Base-by-base conservation (phyloP, 2,888 invertebrate species). In the Drosophila acutilabella region DNA sequence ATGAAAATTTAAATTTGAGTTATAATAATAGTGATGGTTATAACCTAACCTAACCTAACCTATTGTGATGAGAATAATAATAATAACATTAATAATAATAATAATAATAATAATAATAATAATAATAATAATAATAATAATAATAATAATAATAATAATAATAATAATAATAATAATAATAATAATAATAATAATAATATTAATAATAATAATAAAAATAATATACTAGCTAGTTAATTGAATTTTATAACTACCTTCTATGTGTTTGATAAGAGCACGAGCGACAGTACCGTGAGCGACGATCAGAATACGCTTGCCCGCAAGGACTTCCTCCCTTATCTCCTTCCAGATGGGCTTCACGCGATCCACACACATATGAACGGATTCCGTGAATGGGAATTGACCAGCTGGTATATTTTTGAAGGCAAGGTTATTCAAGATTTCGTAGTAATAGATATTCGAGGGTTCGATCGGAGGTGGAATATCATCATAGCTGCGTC, bases 241-340 rank as follows among this genome's bases (percentile, higher is more conserved):
- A 23, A 23, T 23, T 23, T 23, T 1, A 23, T 8, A 30, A 8
- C 8, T 13, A 94, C 96, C 93, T 92, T 97, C 97, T 89, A 97
- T 94, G 93, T 97, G 96, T 92, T 97, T 97, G 1, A 97, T 96
- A 78, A 97, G 96, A 66, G 97, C 97, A 85, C 97, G 93, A 41
- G 97, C 94, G 89, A 97, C 96, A 92, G 97, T 97, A 50, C 97
- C 97, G 89, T 97, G 97, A 23, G 97, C 96, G 33, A 96, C 97
- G 88, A 97, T 96, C 53, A 97, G 94, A 57, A 97, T 95, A 30
- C 93, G 94, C 90, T 96, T 96, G 54, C 97, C 97, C 2, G 71
- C 64, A 88, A 97, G 94, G 92, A 99, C 95, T 45, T 95, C 94
- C 89, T 96, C 93, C 91, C 97, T 96, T 13, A 89, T 88, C 53